Evolutionary conservation across 2,797 vertebrate genomes (phyloP).

Genomic region (Dallia pectoralis): DNA sequence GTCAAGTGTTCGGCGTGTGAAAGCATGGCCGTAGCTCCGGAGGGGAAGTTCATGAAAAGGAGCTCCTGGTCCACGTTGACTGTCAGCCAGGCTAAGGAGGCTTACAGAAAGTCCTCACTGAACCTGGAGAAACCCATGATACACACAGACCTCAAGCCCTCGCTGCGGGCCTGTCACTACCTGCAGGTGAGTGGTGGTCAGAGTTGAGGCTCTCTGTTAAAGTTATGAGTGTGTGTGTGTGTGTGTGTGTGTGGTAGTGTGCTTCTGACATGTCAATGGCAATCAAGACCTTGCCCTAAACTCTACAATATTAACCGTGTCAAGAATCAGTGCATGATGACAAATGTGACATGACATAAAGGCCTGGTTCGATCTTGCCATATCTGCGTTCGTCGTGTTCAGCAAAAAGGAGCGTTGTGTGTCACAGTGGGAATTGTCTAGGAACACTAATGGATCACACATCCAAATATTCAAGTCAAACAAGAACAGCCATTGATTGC

Average conservation of each 20-base stretch:
- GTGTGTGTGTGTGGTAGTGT: constrained; percentile 1
- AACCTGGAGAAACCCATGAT: constrained; percentile 93
- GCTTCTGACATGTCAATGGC: no score
- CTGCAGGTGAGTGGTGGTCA: constrained; percentile 84
- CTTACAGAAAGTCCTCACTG: constrained; percentile 95
- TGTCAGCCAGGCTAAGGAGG: constrained; percentile 99
- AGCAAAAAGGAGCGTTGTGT: background rate
- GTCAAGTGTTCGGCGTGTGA: constrained; percentile 97
- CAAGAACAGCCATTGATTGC: constrained; percentile 41
- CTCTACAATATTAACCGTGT: background rate
- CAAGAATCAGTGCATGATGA: no score
- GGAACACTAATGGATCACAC: constrained; percentile 11
- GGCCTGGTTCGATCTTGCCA: no score
- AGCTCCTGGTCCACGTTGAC: constrained; percentile 99
- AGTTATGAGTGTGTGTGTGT: background rate
- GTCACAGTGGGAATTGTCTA: background rate
- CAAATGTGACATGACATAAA: no score
- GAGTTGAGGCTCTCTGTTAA: background rate
- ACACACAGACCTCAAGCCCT: constrained; percentile 88
- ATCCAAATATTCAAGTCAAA: constrained; percentile 33
- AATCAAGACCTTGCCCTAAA: background rate
- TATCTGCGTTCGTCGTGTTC: no score
- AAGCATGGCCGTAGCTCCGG: constrained; percentile 87
- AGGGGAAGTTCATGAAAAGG: constrained; percentile 94
- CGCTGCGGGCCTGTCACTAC: constrained; percentile 90